Evolutionary conservation across 2,888 invertebrate species (phyloP).

Genomic region (Eristalinus sepulchralis): DNA sequence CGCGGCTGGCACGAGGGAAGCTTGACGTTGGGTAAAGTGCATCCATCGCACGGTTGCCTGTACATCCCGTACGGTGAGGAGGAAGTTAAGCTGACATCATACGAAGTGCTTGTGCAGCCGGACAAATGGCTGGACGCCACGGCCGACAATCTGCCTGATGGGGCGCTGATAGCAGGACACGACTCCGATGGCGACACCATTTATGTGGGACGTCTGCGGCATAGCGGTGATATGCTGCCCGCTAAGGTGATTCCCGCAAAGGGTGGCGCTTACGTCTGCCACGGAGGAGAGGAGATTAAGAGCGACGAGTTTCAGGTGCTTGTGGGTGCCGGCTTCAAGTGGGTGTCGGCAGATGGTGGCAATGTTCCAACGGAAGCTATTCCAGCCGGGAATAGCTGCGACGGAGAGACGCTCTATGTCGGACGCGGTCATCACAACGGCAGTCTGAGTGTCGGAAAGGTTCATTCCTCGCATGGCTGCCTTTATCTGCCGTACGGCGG

Average conservation of each 20-base stretch:
- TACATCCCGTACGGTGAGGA: slow-evolving; percentile 81
- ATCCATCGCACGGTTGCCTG: slow-evolving; percentile 81
- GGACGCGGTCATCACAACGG: slow-evolving; percentile 82
- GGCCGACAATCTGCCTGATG: slow-evolving; percentile 74
- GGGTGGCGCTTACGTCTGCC: slow-evolving; percentile 82
- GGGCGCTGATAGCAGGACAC: slow-evolving; percentile 74
- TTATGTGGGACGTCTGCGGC: slow-evolving; percentile 74
- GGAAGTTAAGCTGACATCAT: slow-evolving; percentile 80
- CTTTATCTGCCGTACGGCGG: slow-evolving; percentile 87
- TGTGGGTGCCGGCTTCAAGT: slow-evolving; percentile 76
- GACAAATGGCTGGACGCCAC: slow-evolving; percentile 75
- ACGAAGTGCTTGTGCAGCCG: slow-evolving; percentile 79
- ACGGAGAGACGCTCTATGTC: slow-evolving; percentile 82
- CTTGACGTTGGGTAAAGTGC: slow-evolving; percentile 87
- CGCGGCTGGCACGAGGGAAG: slow-evolving; percentile 86
- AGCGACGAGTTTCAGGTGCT: slow-evolving; percentile 81
- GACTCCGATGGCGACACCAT: slow-evolving; percentile 75
- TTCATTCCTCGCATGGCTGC: slow-evolving; percentile 84
- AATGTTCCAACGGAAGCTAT: slow-evolving; percentile 73
- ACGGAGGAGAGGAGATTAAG: slow-evolving; percentile 82
- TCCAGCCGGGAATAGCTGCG: slow-evolving; percentile 79
- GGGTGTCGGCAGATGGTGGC: slow-evolving; percentile 73
- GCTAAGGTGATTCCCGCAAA: slow-evolving; percentile 84
- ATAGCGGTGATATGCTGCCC: slow-evolving; percentile 81
- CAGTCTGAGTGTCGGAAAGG: slow-evolving; percentile 79